Evolutionary conservation across 2,888 invertebrate species (phyloP), one percentile per base, ranked within the genome.

Genomic region (Zelleria hepariella): DNA sequence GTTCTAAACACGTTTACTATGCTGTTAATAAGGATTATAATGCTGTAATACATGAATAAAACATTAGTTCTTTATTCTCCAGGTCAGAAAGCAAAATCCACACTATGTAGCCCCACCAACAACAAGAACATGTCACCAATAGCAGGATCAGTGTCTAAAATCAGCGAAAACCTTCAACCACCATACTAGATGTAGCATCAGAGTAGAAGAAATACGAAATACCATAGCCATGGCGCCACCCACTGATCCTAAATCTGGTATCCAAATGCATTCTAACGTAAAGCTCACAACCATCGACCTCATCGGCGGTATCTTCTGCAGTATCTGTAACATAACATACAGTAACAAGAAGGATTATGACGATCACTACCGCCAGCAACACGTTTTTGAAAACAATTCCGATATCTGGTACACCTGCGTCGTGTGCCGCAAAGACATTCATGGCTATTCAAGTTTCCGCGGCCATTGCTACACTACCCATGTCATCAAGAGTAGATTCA

Each of bases 381-480:
- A 87, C 6, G 1, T 15, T 3, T 15, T 42, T 42, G 64, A 67
- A 26, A 70, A 68, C 23, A 67, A 61, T 7, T 64, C 67, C 18
- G 74, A 74, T 3, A 77, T 83, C 51, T 77, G 88, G 21, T 92
- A 91, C 73, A 91, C 91, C 6, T 92, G 92, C 70, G 88, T 91
- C 6, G 82, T 83, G 62, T 92, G 92, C 70, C 80, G 80, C 66
- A 90, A 89, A 66, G 86, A 90, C 62, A 82, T 90, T 62, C 75
- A 80, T 42, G 86, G 86, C 59, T 92, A 91, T 71, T 83, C 89
- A 2, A 90, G 88, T 60, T 91, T 91, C 75, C 81, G 91, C 59
- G 90, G 90, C 26, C 92, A 92, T 73, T 91, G 91, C 74, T 92
- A 92, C 70, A 71, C 72, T 56, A 75, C 77, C 10, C 92, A 92